Percentiles rank a stretch among this genome's conserved stretches.
These are phyloP conservation scores for Ricordea florida DNA, from an alignment of 92 coral and sea anemone genomes.

Conservation along the genomic window DNA sequence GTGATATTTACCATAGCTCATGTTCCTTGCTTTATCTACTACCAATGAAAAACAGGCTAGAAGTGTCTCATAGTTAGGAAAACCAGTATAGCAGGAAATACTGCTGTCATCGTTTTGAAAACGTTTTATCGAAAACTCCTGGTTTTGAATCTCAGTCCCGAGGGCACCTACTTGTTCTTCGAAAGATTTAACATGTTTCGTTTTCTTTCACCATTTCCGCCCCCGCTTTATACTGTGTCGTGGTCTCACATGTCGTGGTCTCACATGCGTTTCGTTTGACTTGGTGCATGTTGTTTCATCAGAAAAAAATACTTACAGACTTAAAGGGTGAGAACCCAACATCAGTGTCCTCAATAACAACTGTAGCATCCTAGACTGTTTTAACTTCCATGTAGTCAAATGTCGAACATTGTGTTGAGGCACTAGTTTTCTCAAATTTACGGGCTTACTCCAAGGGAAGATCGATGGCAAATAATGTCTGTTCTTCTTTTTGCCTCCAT, in stretches of 20 bases:
- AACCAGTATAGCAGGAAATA: constrained; percentile 53
- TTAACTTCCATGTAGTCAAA: constrained; percentile 31
- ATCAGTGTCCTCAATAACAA: too few relatives aligned
- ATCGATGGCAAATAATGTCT: constrained; percentile 29
- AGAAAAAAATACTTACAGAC: too few relatives aligned
- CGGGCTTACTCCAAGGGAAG: constrained; percentile 36
- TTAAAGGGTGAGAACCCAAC: too few relatives aligned
- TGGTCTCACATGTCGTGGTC: constrained; percentile 26
- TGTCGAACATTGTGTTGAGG: too few relatives aligned
- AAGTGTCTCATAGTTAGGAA: constrained; percentile 62
- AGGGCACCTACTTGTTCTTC: constrained; percentile 43
- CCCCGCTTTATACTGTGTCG: constrained; percentile 17
- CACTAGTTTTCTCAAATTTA: constrained; percentile 42
- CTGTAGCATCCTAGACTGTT: constrained; percentile 34
- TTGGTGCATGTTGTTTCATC: too few relatives aligned
- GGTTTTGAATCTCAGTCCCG: constrained; percentile 38
- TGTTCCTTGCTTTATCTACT: constrained; percentile 55
- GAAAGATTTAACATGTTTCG: constrained; percentile 39
- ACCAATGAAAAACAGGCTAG: constrained; percentile 60
- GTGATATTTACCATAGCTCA: constrained; percentile 43
- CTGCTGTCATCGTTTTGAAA: constrained; percentile 58
- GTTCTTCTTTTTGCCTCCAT: constrained; percentile 50
- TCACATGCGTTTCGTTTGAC: constrained; percentile 26
- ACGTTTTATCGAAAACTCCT: constrained; percentile 42
- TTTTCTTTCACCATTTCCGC: too few relatives aligned